A percentile compares a stretch with the other conserved stretches of the same genome.
These are phyloP conservation scores for Desmodus rotundus DNA, from an alignment of 2,113 vertebrate species.

Conservation along the genomic window DNA sequence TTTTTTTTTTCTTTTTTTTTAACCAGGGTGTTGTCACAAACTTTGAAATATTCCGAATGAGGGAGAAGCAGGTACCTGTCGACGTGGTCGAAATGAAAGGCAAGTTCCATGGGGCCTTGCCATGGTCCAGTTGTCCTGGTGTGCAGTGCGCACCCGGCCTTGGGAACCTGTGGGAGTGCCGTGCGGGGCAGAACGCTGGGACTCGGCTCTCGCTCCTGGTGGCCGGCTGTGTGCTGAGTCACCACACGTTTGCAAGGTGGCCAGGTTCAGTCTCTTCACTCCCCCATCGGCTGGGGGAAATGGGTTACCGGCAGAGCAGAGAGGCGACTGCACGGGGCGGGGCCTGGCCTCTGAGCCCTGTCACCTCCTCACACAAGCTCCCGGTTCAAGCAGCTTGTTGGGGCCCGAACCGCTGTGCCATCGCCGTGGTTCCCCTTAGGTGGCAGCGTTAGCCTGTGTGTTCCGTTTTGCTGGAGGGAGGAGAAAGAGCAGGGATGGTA, in stretches of 20 bases:
- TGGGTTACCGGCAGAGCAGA: fast-evolving
- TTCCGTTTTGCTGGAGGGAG: background rate
- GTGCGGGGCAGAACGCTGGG: fast-evolving
- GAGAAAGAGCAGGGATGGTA: background rate
- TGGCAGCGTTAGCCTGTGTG: fast-evolving
- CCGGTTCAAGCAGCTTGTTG: fast-evolving
- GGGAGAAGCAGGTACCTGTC: slow-evolving; percentile 98
- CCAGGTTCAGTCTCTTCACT: background rate
- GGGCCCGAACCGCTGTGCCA: fast-evolving
- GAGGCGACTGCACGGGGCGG: no score
- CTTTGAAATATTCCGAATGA: slow-evolving; percentile 99
- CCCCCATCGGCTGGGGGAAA: background rate
- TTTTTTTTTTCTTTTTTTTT: background rate
- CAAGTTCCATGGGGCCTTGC: slow-evolving; percentile 59
- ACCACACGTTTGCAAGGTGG: fast-evolving
- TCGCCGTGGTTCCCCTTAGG: background rate
- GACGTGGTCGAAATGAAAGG: slow-evolving; percentile 99
- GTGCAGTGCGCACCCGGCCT: fast-evolving
- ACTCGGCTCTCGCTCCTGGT: fast-evolving
- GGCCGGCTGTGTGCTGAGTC: fast-evolving
- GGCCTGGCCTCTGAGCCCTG: no score
- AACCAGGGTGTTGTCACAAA: slow-evolving; percentile 97
- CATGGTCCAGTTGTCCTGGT: fast-evolving
- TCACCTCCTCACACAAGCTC: fast-evolving
- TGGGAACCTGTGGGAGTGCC: fast-evolving